Conservation (phyloP, 2,113 vertebrate genomes). For the Heloderma charlesbogerti region DNA sequence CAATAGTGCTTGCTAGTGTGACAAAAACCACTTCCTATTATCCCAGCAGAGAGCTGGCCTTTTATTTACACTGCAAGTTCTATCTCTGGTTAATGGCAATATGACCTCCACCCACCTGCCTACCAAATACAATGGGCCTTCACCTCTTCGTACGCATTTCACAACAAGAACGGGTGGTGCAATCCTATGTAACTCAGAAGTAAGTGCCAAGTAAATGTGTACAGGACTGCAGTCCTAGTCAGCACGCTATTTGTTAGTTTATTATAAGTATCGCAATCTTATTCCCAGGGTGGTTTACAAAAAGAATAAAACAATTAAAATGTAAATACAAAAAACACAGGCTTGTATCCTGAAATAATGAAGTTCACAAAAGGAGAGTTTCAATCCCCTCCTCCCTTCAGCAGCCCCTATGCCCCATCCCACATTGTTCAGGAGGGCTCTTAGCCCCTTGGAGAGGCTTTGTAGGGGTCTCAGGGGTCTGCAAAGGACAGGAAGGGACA, state of each 20-base stretch:
- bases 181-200: background rate
- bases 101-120: accelerated
- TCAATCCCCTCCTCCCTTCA: background rate
- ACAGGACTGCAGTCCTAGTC: background rate
- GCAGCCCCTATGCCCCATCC: background rate
- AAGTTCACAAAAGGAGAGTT: background rate
- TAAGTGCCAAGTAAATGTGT: background rate
- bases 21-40: background rate
- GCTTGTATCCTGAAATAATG: background rate
- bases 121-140: background rate
- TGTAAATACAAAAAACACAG: background rate
- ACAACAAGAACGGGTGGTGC: background rate
- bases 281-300: background rate
- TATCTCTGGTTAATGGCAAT: background rate
- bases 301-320: background rate
- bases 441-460: no score
- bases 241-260: background rate
- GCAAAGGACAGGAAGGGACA: no score
- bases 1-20: no score
- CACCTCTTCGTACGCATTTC: background rate
- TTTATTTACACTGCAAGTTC: background rate
- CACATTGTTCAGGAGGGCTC: background rate
- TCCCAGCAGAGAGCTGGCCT: background rate
- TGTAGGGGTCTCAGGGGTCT: no score
- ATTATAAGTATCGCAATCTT: background rate